Evolutionary conservation across 2,888 invertebrate species (phyloP).

Genomic region (Athalia circularis): DNA sequence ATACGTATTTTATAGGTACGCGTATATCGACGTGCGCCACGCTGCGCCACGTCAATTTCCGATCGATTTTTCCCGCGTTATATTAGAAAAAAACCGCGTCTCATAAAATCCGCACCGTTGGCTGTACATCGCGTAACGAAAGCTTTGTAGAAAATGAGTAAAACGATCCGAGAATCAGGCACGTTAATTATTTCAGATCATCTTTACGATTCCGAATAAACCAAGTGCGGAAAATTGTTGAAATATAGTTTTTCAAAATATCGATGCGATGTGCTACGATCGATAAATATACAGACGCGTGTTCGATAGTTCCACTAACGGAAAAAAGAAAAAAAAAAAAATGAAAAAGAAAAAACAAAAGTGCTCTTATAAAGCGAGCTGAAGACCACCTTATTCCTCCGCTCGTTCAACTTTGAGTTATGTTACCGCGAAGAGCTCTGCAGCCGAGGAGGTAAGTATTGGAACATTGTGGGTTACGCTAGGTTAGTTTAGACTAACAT

Average conservation of each 20-base stretch:
- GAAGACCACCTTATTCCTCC: constrained; percentile 20
- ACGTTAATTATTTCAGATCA: not conserved
- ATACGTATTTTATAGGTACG: constrained; percentile 5
- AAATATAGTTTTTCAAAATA: no score
- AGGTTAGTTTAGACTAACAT: constrained; percentile 48
- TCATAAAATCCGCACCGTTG: no score
- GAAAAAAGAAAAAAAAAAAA: not conserved
- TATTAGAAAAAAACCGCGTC: no score
- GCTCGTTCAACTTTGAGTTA: constrained; percentile 45
- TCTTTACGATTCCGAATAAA: not conserved
- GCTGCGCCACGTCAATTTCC: no score
- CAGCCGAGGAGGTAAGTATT: constrained; percentile 38
- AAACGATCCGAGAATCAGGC: not conserved
- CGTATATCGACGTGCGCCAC: not conserved
- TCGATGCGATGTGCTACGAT: no score
- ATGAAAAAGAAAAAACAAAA: not conserved
- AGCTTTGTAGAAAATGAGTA: no score
- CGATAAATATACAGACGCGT: not conserved
- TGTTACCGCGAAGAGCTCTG: constrained; percentile 40
- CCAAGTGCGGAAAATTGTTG: no score
- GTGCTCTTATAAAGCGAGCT: constrained; percentile 4
- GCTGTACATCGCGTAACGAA: no score
- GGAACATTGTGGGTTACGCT: constrained; percentile 49
- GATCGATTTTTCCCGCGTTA: no score
- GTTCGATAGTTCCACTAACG: not conserved